Percentiles rank a stretch among this genome's conserved stretches.
phyloP scores from a whole-genome alignment of 2,113 vertebrate genomes.

The Oceanites oceanicus region DNA sequence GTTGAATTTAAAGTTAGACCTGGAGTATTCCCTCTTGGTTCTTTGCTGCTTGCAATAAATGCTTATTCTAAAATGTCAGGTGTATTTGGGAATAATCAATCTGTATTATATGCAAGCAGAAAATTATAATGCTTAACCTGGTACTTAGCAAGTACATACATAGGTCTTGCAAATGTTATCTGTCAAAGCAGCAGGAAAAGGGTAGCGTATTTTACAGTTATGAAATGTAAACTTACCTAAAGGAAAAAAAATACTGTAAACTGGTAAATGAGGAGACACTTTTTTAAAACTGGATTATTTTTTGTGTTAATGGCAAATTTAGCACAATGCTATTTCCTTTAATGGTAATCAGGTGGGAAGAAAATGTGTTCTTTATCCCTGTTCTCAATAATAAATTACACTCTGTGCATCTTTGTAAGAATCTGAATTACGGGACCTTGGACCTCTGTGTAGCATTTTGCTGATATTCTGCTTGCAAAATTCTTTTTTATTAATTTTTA shows the following conservation, averaged over 20 bases:
- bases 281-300: neutral
- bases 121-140: slow-evolving; percentile 7
- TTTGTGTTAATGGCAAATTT: neutral
- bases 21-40: neutral
- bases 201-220: neutral
- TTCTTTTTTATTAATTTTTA: neutral
- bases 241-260: neutral
- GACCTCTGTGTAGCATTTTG: neutral
- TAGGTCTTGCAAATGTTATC: neutral
- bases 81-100: slow-evolving; percentile 22
- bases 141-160: neutral
- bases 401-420: neutral
- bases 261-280: neutral
- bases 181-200: neutral
- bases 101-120: neutral
- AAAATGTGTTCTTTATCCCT: neutral
- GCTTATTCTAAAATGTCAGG: neutral
- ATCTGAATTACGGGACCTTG: neutral
- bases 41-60: neutral
- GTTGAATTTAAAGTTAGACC: neutral
- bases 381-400: neutral
- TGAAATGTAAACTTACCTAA: neutral
- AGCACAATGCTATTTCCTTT: neutral
- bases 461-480: neutral
- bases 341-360: neutral